These are phyloP conservation scores for Vireo altiloquus DNA, from an alignment of 2,113 vertebrate species.

Conservation along the genomic window DNA sequence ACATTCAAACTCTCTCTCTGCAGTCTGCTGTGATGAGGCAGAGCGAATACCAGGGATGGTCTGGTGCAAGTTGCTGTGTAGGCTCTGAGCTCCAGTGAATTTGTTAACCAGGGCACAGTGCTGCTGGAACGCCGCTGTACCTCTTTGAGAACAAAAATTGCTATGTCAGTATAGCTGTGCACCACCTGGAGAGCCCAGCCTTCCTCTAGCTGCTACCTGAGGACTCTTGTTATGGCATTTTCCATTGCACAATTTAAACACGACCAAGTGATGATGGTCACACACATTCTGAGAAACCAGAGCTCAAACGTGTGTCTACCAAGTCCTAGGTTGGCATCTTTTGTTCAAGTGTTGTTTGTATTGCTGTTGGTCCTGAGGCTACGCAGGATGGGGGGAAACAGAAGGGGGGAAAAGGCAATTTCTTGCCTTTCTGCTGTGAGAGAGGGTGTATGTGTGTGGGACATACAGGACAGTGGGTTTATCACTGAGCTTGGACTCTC, in stretches of 20 bases:
- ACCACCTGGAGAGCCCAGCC: neutral
- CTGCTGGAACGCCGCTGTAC: neutral
- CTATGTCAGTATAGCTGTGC: neutral
- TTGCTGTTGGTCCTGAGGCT: neutral
- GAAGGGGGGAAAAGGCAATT: neutral
- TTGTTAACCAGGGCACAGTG: neutral
- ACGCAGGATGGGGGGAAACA: neutral
- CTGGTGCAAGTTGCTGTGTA: neutral
- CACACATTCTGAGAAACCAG: neutral
- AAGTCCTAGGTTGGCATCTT: neutral
- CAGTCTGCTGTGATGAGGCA: neutral
- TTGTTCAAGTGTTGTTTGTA: neutral
- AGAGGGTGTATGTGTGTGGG: neutral
- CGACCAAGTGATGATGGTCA: neutral
- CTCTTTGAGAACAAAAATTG: neutral
- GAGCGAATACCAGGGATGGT: neutral
- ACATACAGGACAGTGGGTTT: neutral
- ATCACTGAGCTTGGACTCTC: neutral
- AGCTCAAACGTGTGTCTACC: neutral
- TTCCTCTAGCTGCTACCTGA: neutral
- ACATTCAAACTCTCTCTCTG: neutral
- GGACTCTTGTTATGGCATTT: neutral
- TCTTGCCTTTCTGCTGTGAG: neutral
- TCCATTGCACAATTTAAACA: neutral
- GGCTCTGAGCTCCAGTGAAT: neutral